Conservation (phyloP, 2,888 invertebrate species). For the Stenolophus ochropezus region DNA sequence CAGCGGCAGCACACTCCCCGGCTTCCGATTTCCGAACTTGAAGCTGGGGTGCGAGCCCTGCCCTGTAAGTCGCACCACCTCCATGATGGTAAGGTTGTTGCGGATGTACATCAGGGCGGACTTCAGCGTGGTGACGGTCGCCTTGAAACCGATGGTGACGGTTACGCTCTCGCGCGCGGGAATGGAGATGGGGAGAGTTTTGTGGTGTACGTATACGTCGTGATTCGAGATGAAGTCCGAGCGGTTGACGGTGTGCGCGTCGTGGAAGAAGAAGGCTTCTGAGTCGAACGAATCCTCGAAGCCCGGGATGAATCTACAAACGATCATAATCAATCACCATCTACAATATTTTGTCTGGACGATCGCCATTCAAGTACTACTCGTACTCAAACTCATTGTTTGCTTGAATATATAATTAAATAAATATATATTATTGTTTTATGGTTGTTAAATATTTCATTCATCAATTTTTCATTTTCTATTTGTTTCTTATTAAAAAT, state of each 20-base stretch:
- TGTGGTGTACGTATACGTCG: constrained; percentile 70
- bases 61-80: constrained; percentile 88
- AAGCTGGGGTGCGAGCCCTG: constrained; percentile 91
- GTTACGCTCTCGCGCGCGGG: constrained; percentile 76
- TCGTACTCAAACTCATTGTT: no score
- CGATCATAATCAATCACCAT: no score
- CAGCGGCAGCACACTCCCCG: constrained; percentile 84
- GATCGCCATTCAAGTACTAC: no score
- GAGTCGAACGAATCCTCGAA: constrained; percentile 64
- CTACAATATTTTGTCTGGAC: no score
- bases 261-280: constrained; percentile 62
- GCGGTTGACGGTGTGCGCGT: constrained; percentile 49
- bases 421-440: no score
- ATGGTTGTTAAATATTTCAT: no score
- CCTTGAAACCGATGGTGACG: constrained; percentile 74
- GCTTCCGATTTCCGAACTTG: constrained; percentile 90
- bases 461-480: no score
- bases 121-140: constrained; percentile 71
- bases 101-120: constrained; percentile 79
- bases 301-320: constrained; percentile 66
- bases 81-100: constrained; percentile 95
- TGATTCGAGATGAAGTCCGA: constrained; percentile 44
- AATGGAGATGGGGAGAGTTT: constrained; percentile 77
- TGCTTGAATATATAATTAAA: no score
- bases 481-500: no score